These are phyloP conservation scores for Phyllotreta cruciferae DNA, from an alignment of 2,888 invertebrate species.

Conservation along the genomic window DNA sequence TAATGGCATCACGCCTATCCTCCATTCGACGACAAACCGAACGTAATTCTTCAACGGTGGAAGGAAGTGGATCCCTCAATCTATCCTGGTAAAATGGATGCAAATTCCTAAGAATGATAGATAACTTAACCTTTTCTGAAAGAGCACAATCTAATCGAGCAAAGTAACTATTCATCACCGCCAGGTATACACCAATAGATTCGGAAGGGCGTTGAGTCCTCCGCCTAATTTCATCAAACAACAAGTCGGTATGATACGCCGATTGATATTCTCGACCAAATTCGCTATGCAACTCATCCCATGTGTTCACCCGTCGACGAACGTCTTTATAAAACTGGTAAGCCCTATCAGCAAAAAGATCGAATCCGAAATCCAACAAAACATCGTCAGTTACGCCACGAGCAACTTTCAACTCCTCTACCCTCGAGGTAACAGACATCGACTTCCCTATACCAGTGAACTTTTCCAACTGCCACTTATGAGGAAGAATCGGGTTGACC, in stretches of 20 bases:
- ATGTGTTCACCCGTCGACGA: constrained; percentile 17
- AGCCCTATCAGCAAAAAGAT: constrained; percentile 11
- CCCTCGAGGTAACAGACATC: constrained; percentile 21
- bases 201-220: constrained; percentile 45
- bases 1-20: neutral
- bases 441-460: constrained; percentile 25
- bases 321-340: constrained; percentile 23
- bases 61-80: neutral
- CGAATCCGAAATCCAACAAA: constrained; percentile 17
- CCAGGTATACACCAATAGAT: too few species aligned
- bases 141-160: constrained; percentile 20
- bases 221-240: constrained; percentile 42
- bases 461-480: neutral
- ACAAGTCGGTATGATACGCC: constrained; percentile 3
- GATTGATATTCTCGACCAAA: constrained; percentile 25
- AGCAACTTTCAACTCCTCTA: constrained; percentile 27
- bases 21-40: neutral
- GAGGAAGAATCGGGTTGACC: neutral
- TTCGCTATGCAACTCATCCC: constrained; percentile 25
- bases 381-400: constrained; percentile 1
- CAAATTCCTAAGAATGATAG: constrained; percentile 27
- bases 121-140: constrained; percentile 23
- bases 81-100: constrained; percentile 15
- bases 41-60: neutral
- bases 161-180: constrained; percentile 28